A percentile compares a stretch with the other conserved stretches of the same genome.
Conservation (phyloP, 2,113 vertebrate genomes). For the Loxodonta africana region DNA sequence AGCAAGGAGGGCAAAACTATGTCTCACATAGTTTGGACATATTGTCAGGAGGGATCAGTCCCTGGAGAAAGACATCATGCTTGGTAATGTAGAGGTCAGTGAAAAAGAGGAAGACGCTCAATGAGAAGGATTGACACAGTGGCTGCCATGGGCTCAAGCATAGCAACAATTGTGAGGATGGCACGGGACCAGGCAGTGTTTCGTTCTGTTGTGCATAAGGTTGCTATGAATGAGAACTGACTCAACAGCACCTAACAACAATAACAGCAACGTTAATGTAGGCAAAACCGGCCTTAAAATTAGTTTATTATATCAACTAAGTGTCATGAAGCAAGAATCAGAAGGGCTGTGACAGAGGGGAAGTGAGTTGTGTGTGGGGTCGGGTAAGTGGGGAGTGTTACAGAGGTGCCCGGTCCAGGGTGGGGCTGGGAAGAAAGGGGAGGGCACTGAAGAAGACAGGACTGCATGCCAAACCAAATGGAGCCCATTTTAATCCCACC, state of each 20-base stretch:
- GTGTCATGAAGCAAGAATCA: not conserved
- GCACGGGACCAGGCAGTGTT: not conserved
- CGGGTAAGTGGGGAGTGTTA: no score
- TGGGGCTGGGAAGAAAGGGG: not conserved
- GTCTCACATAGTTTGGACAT: no score
- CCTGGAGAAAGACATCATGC: no score
- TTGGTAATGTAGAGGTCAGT: no score
- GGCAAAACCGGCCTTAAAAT: not conserved
- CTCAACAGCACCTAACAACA: no score
- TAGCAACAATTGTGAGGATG: not conserved
- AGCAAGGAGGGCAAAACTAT: no score
- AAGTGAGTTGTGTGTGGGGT: not conserved
- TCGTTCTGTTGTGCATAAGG: not conserved
- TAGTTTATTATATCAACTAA: not conserved
- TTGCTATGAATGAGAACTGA: no score
- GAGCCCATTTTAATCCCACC: not conserved
- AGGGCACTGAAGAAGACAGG: accelerated
- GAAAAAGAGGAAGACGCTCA: no score
- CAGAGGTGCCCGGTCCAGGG: not conserved
- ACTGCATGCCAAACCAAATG: not conserved
- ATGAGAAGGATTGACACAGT: no score
- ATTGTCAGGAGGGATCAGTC: no score
- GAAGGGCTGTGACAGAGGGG: not conserved
- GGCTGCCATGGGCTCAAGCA: no score
- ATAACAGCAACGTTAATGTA: not conserved